Conservation (phyloP, 2,113 vertebrate species). For the Laticauda laticaudata region DNA sequence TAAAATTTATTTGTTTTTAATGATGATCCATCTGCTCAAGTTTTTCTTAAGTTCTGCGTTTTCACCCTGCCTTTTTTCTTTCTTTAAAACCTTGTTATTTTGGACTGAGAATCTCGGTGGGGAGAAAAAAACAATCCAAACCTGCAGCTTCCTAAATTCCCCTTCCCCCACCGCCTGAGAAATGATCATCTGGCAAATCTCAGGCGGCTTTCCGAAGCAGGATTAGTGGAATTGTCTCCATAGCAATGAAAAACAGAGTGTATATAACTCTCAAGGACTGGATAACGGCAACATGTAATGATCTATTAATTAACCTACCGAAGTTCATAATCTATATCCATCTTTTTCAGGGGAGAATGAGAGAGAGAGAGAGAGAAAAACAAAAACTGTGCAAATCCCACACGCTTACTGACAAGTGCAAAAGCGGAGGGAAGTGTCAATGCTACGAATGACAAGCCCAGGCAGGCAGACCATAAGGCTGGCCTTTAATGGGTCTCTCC, state of each 20-base stretch:
- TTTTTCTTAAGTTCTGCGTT: not conserved
- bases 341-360: not conserved
- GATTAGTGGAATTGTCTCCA: not conserved
- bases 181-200: not conserved
- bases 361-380: not conserved
- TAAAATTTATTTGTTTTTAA: not conserved
- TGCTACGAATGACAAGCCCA: slow-evolving; percentile 45
- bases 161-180: not conserved
- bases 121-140: not conserved
- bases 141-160: not conserved
- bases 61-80: not conserved
- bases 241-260: not conserved
- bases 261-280: not conserved
- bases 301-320: slow-evolving; percentile 17
- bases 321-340: not conserved
- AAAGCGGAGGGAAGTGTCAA: slow-evolving; percentile 9
- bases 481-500: slow-evolving; percentile 3
- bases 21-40: not conserved
- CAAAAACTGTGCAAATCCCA: not conserved
- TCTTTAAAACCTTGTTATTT: not conserved
- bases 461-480: slow-evolving; percentile 54
- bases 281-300: not conserved
- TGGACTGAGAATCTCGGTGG: not conserved
- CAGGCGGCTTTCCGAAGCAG: not conserved
- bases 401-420: slow-evolving; percentile 4